These are phyloP conservation scores for Phrynosoma blainvillii DNA, from an alignment of 2,113 vertebrate species.

Conservation along the genomic window DNA sequence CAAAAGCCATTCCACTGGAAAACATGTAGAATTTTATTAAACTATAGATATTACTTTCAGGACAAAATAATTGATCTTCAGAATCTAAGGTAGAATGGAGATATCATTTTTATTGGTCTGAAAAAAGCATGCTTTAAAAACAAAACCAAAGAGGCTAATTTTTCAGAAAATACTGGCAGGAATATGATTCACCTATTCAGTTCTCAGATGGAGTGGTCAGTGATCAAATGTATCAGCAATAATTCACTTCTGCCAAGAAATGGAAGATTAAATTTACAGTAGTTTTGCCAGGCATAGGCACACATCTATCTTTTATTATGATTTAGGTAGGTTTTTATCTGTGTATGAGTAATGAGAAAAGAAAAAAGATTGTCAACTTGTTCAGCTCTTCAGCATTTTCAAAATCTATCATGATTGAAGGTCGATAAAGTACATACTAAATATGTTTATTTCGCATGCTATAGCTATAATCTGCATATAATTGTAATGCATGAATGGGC, in stretches of 20 bases:
- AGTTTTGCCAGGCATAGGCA: constrained; percentile 32
- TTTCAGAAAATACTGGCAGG: background rate
- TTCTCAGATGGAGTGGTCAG: constrained; percentile 36
- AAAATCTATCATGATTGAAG: background rate
- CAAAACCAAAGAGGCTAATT: constrained; percentile 27
- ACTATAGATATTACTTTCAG: constrained; percentile 30
- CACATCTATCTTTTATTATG: constrained; percentile 27
- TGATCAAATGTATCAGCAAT: constrained; percentile 52
- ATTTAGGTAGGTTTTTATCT: constrained; percentile 24
- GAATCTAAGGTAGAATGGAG: constrained; percentile 24
- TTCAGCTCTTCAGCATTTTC: background rate
- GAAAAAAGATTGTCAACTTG: background rate
- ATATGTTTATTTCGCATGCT: background rate
- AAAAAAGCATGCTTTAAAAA: background rate
- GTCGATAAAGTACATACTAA: background rate
- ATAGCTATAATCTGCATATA: background rate
- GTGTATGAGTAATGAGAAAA: constrained; percentile 8
- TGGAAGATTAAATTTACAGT: constrained; percentile 65
- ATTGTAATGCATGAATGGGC: background rate
- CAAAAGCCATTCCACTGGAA: background rate
- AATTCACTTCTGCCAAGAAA: constrained; percentile 48
- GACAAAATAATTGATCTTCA: constrained; percentile 15
- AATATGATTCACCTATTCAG: constrained; percentile 30
- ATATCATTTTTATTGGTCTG: background rate
- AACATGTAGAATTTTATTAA: background rate